Evolutionary conservation across 2,797 vertebrate genomes (phyloP), one percentile per base, ranked within the genome.

Genomic region (Mionectes olivaceus): DNA sequence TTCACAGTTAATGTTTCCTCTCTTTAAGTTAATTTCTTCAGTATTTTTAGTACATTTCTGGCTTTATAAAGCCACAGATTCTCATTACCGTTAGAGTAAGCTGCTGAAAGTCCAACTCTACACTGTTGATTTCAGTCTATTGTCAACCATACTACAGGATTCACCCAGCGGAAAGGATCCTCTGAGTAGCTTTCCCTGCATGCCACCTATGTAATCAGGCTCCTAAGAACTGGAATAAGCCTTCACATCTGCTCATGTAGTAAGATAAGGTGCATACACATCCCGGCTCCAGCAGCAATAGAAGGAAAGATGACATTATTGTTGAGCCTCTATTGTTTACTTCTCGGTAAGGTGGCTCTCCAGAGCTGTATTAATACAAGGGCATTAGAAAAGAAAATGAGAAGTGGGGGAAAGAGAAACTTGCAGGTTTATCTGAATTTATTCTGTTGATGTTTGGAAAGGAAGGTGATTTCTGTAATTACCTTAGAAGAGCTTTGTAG

Each of bases 1-100:
- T 95, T 97, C 91, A 97, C 56, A 91, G 96, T 88, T 82, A 95
- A 91, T 95, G 77, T 89, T 89, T 96, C 70, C 55, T 89, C 75
- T 91, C 65, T 90, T 86, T 76, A 93, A 93, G 41, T 70, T 73
- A 77, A 89, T 83, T 93, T 90, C 55, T n/a, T 50, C 49, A 67
- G 24, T 59, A 41, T 90, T 95, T 94, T 90, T 50, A 78, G 44
- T 41, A 50, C 30, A 11, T n/a, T 79, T 50, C 18, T 86, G n/a
- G n/a, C 79, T 74, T 87, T 57, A 64, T 46, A 64, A 64, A 93
- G 18, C n/a, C 43, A 84, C 23, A 77, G n/a, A 43, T 57, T 67
- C 30, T 75, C 28, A 52, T 91, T 75, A 81, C 43, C 43, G 70
- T 35, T 24, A 46, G 69, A 65, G 56, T 56, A 61, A 71, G 44